phyloP scores from a whole-genome alignment of 2,113 vertebrate species.

The Rutilus rutilus region DNA sequence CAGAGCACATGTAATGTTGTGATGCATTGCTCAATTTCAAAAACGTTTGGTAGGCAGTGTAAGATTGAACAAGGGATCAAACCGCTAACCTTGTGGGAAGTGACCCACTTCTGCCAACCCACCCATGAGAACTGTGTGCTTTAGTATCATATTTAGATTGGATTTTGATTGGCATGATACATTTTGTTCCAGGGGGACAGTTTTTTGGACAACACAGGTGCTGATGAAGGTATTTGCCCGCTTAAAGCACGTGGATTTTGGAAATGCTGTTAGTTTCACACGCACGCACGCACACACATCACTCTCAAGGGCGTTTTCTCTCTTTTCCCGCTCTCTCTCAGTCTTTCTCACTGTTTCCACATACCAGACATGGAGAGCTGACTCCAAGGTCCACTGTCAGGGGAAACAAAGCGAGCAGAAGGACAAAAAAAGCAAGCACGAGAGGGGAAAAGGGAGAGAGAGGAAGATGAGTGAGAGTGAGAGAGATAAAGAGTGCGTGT shows the following conservation, averaged over 20 bases:
- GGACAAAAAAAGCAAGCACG: conserved; percentile 29
- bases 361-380: conserved; percentile 66
- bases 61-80: not conserved
- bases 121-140: conserved; percentile 23
- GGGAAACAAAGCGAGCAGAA: conserved; percentile 56
- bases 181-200: not conserved
- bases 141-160: conserved; percentile 24
- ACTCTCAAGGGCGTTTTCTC: conserved; percentile 56
- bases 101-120: conserved; percentile 16
- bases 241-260: not conserved
- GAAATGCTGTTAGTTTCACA: conserved; percentile 20
- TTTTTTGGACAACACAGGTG: conserved; percentile 26
- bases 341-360: conserved; percentile 25
- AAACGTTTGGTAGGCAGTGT: not conserved
- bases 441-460: conserved; percentile 42
- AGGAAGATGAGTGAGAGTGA: conserved; percentile 7
- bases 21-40: conserved; percentile 2
- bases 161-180: conserved; percentile 11
- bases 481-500: conserved; percentile 27
- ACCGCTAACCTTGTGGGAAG: conserved; percentile 7
- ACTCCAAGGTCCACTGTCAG: conserved; percentile 59
- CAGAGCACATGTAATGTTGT: not conserved
- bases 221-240: not conserved
- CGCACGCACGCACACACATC: conserved; percentile 1
- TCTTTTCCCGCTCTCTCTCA: conserved; percentile 16